These are phyloP conservation scores for Dryadula phaetusa DNA, from an alignment of 2,888 invertebrate species.

Conservation along the genomic window DNA sequence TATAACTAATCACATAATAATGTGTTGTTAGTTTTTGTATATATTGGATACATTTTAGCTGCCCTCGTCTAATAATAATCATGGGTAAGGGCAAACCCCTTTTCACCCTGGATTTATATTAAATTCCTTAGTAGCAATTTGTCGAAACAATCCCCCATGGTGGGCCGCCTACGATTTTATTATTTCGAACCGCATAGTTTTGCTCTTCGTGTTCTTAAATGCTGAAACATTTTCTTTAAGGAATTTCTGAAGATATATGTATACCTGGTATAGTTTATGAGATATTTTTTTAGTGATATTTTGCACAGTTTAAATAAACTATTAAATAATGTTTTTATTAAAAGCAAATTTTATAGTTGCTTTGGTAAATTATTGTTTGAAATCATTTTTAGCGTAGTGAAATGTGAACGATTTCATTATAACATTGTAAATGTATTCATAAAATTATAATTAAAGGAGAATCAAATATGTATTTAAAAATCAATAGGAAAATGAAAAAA, in stretches of 20 bases:
- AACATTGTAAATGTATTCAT: no score
- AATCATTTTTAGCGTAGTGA: no score
- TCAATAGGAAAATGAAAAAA: no score
- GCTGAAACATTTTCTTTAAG: neutral
- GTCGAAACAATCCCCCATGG: constrained; percentile 72
- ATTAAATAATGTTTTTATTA: no score
- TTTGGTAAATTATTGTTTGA: no score
- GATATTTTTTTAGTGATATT: neutral
- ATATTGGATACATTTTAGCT: constrained; percentile 37
- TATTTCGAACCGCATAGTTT: constrained; percentile 53
- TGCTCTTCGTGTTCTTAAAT: constrained; percentile 15
- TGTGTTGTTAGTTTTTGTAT: no score
- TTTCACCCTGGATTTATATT: constrained; percentile 80
- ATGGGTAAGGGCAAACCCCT: constrained; percentile 70
- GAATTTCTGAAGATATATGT: neutral
- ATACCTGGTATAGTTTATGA: constrained; percentile 32
- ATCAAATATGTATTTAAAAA: no score
- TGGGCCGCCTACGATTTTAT: constrained; percentile 68
- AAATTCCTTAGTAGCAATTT: constrained; percentile 80
- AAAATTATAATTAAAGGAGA: no score
- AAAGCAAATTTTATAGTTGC: no score
- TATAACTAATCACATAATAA: neutral
- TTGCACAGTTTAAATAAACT: no score
- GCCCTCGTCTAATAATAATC: constrained; percentile 67
- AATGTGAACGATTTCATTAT: no score